Base-by-base conservation (phyloP, 2,888 invertebrate species). In the Cactoblastis cactorum region DNA sequence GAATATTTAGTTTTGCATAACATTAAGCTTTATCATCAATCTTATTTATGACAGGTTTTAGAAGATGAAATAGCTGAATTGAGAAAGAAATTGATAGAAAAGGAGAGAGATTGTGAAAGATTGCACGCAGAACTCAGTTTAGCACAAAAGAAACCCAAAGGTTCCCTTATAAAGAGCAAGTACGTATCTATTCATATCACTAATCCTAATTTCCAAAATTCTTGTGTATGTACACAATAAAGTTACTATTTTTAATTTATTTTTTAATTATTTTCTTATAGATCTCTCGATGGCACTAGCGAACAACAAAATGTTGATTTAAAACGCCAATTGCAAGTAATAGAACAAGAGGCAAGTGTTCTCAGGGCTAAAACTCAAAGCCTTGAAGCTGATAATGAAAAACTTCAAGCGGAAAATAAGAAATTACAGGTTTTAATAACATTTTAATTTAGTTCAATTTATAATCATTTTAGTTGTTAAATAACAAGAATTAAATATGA, bases 51-150 rank as follows among this genome's bases (percentile, higher is more conserved):
- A 39, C 53, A 94, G 91, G 89, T 91, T 8, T 77, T 94, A 41
- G 94, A 93, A 79, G 94, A 94, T 65, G 96, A 96, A 81, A 91
- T 94, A 50, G 92, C 91, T 49, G 94, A 94, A 62, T 80, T 96
- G 22, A 90, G 94, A 55, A 94, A 94, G 73, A 94, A 95, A 69
- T 77, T 96, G 1, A 93, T 94, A 50, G 96, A 96, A 77, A 96
- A 95, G 74, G 96, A 97, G 78, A 90, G 94, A 61, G 94, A 95
- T 62, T 93, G 95, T 64, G 95, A 96, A 80, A 90, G 94, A 59
- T 83, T 96, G 49, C 93, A 94, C 61, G 92, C 94, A 1, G 95
- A 95, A 79, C 79, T 94, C 18, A 92, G 92, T 62, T 71, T 93
- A 15, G 83, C 91, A 11, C 92, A 92, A 63, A 92, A 92, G 71